These are phyloP conservation scores for Vanessa tameamea DNA, from an alignment of 1,140 invertebrate species.

Conservation along the genomic window DNA sequence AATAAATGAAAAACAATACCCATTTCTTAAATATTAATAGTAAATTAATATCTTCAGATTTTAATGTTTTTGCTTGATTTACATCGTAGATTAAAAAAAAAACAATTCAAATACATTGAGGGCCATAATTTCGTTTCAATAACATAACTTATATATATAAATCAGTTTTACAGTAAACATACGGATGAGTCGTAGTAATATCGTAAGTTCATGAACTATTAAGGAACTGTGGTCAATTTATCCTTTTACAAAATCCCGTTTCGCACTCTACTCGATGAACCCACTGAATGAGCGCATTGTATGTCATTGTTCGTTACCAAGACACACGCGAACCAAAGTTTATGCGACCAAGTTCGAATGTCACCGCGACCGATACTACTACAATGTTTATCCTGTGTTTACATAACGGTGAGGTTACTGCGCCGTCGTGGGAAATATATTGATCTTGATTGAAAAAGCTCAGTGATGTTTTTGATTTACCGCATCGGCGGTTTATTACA, in stretches of 20 bases:
- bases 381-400: slow-evolving; percentile 30
- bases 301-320: slow-evolving; percentile 39
- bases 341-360: slow-evolving; percentile 12
- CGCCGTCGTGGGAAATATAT: slow-evolving; percentile 68
- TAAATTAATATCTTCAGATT: too few relatives aligned
- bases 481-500: slow-evolving; percentile 36
- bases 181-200: slow-evolving; percentile 76
- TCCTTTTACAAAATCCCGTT: slow-evolving; percentile 20
- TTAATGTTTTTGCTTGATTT: too few relatives aligned
- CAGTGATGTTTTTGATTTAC: slow-evolving; percentile 50
- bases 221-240: slow-evolving; percentile 5
- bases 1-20: too few relatives aligned
- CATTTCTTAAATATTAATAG: too few relatives aligned
- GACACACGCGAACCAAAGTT: slow-evolving; percentile 37
- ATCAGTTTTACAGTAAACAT: slow-evolving; percentile 23
- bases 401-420: slow-evolving; percentile 58
- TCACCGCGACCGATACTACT: slow-evolving; percentile 1
- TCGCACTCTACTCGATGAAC: slow-evolving; percentile 25
- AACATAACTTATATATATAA: too few relatives aligned
- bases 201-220: slow-evolving; percentile 62
- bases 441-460: slow-evolving; percentile 55
- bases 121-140: too few relatives aligned
- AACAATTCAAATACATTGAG: too few relatives aligned
- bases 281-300: slow-evolving; percentile 25
- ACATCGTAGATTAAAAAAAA: too few relatives aligned